These are phyloP conservation scores for Sebastes variabilis DNA, from an alignment of 2,797 vertebrate species.

Conservation along the genomic window DNA sequence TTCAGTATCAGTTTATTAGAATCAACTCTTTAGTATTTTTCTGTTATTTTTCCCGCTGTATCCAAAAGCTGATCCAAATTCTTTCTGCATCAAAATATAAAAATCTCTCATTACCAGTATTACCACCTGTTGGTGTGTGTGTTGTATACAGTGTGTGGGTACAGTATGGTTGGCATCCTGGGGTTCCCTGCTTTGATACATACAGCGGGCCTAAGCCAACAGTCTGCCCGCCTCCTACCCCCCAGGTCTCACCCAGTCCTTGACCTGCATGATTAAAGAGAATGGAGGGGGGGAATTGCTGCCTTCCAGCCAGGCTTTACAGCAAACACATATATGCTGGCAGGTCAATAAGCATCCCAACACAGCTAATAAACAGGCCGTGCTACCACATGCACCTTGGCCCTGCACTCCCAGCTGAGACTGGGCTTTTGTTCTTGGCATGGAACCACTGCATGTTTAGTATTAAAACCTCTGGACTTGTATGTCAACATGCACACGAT, in stretches of 20 bases:
- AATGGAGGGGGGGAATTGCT: slow-evolving; percentile 66
- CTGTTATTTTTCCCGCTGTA: not conserved
- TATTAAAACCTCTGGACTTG: slow-evolving; percentile 56
- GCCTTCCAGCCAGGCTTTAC: slow-evolving; percentile 74
- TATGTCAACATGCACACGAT: slow-evolving; percentile 38
- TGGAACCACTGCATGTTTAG: slow-evolving; percentile 77
- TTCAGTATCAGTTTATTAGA: not conserved
- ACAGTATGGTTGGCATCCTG: slow-evolving; percentile 80
- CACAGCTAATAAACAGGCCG: slow-evolving; percentile 74
- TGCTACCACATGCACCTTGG: slow-evolving; percentile 60
- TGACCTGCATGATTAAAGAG: slow-evolving; percentile 84
- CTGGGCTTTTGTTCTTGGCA: slow-evolving; percentile 75
- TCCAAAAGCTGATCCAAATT: not conserved
- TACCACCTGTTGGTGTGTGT: slow-evolving; percentile 51
- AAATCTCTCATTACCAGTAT: slow-evolving; percentile 65
- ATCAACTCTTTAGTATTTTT: not conserved
- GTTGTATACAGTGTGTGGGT: slow-evolving; percentile 69
- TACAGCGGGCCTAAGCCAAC: slow-evolving; percentile 77
- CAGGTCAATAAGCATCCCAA: slow-evolving; percentile 75
- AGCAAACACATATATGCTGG: slow-evolving; percentile 61
- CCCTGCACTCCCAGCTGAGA: slow-evolving; percentile 65
- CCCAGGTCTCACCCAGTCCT: slow-evolving; percentile 72
- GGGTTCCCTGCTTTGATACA: slow-evolving; percentile 84
- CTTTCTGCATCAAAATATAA: not conserved
- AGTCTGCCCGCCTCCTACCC: slow-evolving; percentile 69